These are phyloP conservation scores for Mythimna albipuncta DNA, from an alignment of 2,888 invertebrate genomes.

Conservation along the genomic window DNA sequence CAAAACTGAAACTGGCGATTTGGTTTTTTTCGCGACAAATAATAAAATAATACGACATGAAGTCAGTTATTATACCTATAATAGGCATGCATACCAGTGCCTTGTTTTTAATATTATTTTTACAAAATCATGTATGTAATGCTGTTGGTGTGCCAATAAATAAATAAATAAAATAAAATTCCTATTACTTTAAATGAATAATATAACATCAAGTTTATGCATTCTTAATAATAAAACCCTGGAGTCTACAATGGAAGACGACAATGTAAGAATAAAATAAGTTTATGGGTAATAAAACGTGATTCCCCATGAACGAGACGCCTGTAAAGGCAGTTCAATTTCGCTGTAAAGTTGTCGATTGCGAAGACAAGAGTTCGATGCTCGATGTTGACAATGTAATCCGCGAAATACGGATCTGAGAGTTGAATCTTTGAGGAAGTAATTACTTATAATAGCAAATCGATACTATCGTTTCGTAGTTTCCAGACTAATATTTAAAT, in stretches of 20 bases:
- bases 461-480: not conserved
- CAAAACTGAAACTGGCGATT: not conserved
- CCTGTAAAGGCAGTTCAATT: slow-evolving; percentile 38
- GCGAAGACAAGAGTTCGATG: slow-evolving; percentile 16
- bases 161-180: no score
- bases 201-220: not conserved
- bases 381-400: slow-evolving; percentile 10
- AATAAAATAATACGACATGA: not conserved
- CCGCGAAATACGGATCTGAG: not conserved
- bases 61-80: no score
- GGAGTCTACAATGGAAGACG: slow-evolving; percentile 26
- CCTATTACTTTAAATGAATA: slow-evolving; percentile 1
- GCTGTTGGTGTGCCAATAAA: no score
- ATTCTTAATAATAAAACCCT: slow-evolving; percentile 29
- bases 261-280: slow-evolving; percentile 46
- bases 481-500: not conserved
- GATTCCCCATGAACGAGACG: slow-evolving; percentile 52
- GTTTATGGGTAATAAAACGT: slow-evolving; percentile 55
- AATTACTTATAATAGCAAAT: not conserved
- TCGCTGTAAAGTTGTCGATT: slow-evolving; percentile 15
- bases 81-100: no score
- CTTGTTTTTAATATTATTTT: no score
- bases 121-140: no score
- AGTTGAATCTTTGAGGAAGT: not conserved
- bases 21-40: not conserved